These are phyloP conservation scores for Myanophis thanlyinensis DNA, from an alignment of 2,113 vertebrate genomes.

Conservation along the genomic window DNA sequence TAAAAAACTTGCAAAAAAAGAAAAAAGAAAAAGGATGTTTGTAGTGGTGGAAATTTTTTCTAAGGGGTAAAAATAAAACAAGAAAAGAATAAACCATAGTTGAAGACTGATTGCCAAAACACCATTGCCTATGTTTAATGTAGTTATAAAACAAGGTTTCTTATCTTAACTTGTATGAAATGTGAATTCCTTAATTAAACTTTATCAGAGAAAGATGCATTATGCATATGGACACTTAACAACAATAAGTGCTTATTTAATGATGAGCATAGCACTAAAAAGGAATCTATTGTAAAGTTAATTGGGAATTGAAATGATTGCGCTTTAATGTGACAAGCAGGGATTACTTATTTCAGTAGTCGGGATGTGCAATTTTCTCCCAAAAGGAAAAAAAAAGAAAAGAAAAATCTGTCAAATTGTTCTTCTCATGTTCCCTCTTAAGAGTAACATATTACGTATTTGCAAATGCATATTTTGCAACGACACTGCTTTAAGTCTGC, in stretches of 20 bases:
- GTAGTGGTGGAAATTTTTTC: neutral
- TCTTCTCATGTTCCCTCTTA: neutral
- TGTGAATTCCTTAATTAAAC: slow-evolving; percentile 25
- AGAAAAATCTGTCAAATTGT: neutral
- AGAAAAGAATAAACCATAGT: neutral
- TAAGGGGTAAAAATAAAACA: neutral
- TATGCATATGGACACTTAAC: neutral
- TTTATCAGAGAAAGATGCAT: slow-evolving; percentile 2
- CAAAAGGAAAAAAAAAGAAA: slow-evolving; percentile 4
- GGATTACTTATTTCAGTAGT: slow-evolving; percentile 6
- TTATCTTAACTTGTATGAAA: neutral
- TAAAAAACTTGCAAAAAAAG: neutral
- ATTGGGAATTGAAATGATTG: slow-evolving; percentile 18
- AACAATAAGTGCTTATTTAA: slow-evolving; percentile 27
- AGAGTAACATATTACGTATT: neutral
- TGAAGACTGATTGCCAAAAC: neutral
- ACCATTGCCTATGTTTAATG: neutral
- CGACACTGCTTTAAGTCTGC: neutral
- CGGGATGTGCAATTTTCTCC: slow-evolving; percentile 5
- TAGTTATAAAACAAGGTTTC: neutral
- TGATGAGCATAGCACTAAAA: slow-evolving; percentile 20
- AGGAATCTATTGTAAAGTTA: slow-evolving; percentile 31
- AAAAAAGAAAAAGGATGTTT: no score
- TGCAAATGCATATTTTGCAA: neutral
- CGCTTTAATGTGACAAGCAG: slow-evolving; percentile 9